Evolutionary conservation across 53 echinoderm and acorn worm genomes (phyloP).

Genomic region (Echinarachnius parma): DNA sequence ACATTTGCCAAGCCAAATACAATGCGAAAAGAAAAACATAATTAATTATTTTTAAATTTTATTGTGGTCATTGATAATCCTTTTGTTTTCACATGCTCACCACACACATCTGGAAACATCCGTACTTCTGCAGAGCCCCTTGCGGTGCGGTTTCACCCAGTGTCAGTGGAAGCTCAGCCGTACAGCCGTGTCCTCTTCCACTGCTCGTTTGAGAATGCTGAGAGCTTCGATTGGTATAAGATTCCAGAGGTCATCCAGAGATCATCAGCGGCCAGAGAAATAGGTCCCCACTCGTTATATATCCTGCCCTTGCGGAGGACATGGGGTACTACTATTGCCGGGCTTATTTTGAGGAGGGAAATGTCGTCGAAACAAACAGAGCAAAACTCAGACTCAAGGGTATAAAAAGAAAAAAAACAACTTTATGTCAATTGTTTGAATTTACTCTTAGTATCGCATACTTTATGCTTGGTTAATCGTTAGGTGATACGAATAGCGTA

Average conservation of each 20-base stretch:
- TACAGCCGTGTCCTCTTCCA: background rate
- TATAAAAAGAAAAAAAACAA: no score
- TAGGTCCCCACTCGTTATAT: constrained; percentile 22
- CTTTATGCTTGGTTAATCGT: no score
- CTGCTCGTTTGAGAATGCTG: constrained; percentile 20
- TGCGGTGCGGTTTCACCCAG: background rate
- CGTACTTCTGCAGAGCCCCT: background rate
- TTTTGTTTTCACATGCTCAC: no score
- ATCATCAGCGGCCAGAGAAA: background rate
- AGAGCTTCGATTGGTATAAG: constrained; percentile 22
- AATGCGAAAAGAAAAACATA: no score
- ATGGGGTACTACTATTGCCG: constrained; percentile 20
- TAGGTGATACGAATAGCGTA: no score
- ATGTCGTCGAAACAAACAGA: background rate
- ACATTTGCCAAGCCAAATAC: no score
- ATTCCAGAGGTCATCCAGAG: no score
- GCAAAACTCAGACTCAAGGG: constrained; percentile 12
- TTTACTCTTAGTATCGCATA: no score
- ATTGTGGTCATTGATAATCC: no score
- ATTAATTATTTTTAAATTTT: no score
- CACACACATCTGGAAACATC: no score
- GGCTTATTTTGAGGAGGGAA: background rate
- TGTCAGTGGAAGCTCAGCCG: background rate
- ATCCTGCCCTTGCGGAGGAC: constrained; percentile 26
- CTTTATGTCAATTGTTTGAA: no score